phyloP scores from a whole-genome alignment of 2,888 invertebrate genomes.

The Leptinotarsa tumamoca region DNA sequence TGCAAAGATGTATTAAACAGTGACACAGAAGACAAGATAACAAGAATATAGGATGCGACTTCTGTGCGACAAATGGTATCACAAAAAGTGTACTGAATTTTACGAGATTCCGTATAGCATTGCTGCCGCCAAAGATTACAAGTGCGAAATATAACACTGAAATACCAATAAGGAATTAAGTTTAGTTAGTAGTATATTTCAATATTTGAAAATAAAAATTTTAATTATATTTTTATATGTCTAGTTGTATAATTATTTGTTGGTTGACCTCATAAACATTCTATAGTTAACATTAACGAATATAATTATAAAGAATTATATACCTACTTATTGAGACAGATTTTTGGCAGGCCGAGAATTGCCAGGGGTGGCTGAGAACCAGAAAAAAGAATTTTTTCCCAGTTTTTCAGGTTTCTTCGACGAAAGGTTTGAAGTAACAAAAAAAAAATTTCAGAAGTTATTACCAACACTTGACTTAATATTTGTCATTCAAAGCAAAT shows the following conservation, averaged over 20 bases:
- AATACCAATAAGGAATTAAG: background rate
- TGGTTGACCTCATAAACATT: no score
- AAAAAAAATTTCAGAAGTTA: background rate
- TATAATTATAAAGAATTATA: background rate
- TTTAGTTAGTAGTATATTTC: background rate
- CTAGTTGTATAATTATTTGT: no score
- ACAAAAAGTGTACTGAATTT: no score
- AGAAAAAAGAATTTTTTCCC: background rate
- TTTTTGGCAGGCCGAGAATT: background rate
- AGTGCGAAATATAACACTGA: background rate
- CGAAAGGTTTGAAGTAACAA: background rate
- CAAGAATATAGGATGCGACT: constrained; percentile 29
- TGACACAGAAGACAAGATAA: constrained; percentile 32
- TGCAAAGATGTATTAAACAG: constrained; percentile 4
- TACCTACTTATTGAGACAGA: background rate
- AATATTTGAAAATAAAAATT: background rate
- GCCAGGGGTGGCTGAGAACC: background rate
- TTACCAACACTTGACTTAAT: background rate
- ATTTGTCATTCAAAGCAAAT: background rate
- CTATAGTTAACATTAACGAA: background rate
- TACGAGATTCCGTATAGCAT: no score
- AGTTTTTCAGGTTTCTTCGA: background rate
- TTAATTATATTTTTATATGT: no score
- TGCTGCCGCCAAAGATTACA: background rate
- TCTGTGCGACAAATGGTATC: no score